Conservation (phyloP, 2,113 vertebrate species). For the Mastomys coucha region DNA sequence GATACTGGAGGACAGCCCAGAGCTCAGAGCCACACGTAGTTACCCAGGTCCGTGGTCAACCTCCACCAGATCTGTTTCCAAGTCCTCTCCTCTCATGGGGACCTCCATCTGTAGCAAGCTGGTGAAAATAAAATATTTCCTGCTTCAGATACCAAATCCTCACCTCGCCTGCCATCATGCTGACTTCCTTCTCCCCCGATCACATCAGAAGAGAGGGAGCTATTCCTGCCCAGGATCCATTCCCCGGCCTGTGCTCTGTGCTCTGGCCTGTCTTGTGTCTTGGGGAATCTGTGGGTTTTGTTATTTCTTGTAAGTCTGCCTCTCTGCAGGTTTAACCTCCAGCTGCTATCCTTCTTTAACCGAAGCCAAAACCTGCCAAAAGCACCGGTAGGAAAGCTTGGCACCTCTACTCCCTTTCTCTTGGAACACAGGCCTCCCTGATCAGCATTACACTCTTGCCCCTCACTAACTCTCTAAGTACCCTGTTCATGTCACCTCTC, state of each 20-base stretch:
- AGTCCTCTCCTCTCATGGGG: not conserved
- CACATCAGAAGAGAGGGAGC: not conserved
- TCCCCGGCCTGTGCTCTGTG: not conserved
- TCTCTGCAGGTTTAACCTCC: not conserved
- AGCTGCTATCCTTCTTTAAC: not conserved
- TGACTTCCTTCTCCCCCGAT: not conserved
- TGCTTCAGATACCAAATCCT: not conserved
- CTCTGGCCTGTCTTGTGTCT: not conserved
- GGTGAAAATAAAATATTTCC: not conserved
- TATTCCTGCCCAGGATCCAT: not conserved
- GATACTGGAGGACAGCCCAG: not conserved
- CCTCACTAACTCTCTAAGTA: not conserved
- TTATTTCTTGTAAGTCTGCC: not conserved
- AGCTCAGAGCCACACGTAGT: not conserved
- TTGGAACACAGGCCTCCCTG: not conserved
- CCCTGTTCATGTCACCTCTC: not conserved
- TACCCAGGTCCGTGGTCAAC: not conserved
- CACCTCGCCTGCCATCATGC: not conserved
- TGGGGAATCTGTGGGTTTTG: not conserved
- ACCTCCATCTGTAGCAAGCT: not conserved
- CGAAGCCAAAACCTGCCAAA: not conserved
- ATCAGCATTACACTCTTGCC: not conserved
- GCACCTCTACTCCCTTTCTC: not conserved
- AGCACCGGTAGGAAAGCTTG: not conserved
- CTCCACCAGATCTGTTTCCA: not conserved